Percentiles rank a stretch among this genome's conserved stretches.
These are phyloP conservation scores for Phaedon cochleariae DNA, from an alignment of 2,888 invertebrate species.

Conservation along the genomic window DNA sequence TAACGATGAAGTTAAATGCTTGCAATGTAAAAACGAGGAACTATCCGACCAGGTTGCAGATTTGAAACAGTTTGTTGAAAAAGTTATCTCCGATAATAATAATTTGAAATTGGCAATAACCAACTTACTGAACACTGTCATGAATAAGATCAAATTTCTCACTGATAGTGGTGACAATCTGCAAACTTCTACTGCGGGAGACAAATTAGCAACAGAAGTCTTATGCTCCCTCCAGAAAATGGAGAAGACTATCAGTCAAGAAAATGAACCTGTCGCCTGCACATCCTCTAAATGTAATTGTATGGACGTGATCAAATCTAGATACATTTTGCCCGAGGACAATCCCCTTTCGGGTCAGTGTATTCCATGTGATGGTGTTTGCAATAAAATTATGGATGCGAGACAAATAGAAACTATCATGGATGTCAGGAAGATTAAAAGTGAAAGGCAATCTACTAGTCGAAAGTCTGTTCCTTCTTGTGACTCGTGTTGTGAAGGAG, in stretches of 20 bases:
- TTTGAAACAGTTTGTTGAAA: constrained; percentile 34
- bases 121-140: constrained; percentile 37
- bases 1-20: not conserved
- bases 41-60: constrained; percentile 32
- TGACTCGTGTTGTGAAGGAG: not conserved
- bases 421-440: not conserved
- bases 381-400: not conserved
- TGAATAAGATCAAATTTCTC: constrained; percentile 31
- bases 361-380: not conserved
- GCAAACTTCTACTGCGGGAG: not conserved
- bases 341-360: too few species aligned
- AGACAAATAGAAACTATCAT: not conserved
- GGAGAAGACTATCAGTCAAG: constrained; percentile 6
- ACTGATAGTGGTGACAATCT: not conserved
- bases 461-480: not conserved
- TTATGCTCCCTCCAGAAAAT: constrained; percentile 29
- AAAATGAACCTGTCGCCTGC: not conserved
- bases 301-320: not conserved
- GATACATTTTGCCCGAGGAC: not conserved
- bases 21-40: constrained; percentile 31
- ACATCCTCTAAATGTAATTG: not conserved
- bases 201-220: constrained; percentile 32
- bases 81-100: constrained; percentile 39
- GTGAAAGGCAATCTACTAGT: not conserved
- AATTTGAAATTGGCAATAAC: constrained; percentile 36